phyloP scores from a whole-genome alignment of 2,888 invertebrate species.

The Agrochola lychnidis region DNA sequence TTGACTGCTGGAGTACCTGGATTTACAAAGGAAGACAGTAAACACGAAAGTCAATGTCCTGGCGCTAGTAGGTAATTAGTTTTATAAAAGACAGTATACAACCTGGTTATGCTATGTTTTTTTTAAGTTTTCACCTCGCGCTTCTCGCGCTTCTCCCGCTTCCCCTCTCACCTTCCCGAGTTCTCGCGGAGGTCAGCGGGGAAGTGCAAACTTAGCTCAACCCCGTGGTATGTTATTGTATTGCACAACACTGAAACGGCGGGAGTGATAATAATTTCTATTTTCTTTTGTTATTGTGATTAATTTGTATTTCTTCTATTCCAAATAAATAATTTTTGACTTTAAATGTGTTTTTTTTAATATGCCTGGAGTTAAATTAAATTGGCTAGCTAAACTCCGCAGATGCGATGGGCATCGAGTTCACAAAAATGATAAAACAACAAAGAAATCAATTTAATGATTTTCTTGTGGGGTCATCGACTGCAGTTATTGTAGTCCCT shows the following conservation, averaged over 20 bases:
- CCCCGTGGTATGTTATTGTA: not conserved
- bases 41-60: not conserved
- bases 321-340: not conserved
- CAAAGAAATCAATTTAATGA: too few species aligned
- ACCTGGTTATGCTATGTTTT: not conserved
- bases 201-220: not conserved
- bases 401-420: too few species aligned
- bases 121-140: not conserved
- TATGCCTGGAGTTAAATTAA: too few species aligned
- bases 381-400: too few species aligned
- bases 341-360: not conserved
- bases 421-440: not conserved
- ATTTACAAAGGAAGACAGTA: not conserved
- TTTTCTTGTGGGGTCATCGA: too few species aligned
- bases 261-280: not conserved
- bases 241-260: not conserved
- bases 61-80: not conserved
- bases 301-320: not conserved
- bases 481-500: too few species aligned
- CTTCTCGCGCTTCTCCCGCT: not conserved
- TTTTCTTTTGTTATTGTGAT: not conserved
- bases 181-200: not conserved
- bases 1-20: constrained; percentile 68
- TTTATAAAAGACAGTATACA: not conserved
- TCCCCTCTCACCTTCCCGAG: too few species aligned